These are phyloP conservation scores for Lithobates sylvaticus DNA, from an alignment of 2,797 vertebrate genomes.

Conservation along the genomic window DNA sequence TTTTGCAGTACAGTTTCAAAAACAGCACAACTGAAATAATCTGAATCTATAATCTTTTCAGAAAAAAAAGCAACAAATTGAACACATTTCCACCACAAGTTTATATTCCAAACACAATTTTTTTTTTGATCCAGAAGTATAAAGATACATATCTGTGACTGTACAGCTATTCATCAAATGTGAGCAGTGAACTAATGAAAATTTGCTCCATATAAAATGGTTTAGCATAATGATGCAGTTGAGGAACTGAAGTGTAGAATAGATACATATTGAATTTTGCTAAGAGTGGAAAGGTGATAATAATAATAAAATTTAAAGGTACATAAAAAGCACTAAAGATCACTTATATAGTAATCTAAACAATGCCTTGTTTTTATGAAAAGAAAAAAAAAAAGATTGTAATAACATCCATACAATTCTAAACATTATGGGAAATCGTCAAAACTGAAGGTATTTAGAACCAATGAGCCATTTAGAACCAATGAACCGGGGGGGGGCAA, in stretches of 20 bases:
- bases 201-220: not conserved
- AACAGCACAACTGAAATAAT: too few species aligned
- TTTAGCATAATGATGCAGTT: not conserved
- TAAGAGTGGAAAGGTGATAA: not conserved
- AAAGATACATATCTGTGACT: not conserved
- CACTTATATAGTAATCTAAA: not conserved
- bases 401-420: not conserved
- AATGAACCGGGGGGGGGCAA: not conserved
- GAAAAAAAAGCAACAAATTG: not conserved
- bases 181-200: not conserved
- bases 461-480: not conserved
- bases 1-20: not conserved
- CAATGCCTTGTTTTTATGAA: not conserved
- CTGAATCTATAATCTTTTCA: too few species aligned
- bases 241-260: not conserved
- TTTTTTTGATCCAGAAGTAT: not conserved
- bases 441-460: not conserved
- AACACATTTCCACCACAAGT: not conserved
- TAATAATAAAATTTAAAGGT: not conserved
- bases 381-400: not conserved
- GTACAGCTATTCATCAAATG: slow-evolving; percentile 60
- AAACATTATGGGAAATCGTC: not conserved
- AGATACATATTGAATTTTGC: not conserved
- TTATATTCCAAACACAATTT: not conserved
- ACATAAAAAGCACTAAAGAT: too few species aligned